These are phyloP conservation scores for Corella eumyota DNA, from an alignment of 23 tunicate species.

Conservation along the genomic window DNA sequence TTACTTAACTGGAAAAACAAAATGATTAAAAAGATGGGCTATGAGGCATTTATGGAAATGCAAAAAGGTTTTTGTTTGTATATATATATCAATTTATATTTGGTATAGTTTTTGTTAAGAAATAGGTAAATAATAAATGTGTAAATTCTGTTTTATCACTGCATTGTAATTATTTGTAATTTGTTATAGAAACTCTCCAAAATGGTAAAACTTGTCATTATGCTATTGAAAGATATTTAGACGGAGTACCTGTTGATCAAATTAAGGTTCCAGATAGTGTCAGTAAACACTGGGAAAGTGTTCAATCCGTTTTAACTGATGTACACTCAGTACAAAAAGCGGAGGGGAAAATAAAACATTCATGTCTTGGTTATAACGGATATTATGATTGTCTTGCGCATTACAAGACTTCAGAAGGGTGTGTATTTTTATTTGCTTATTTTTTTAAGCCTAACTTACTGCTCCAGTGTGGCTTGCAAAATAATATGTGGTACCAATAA, in stretches of 20 bases:
- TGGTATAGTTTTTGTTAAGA: background rate
- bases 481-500: no score
- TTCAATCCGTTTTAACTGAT: slow-evolving; percentile 27
- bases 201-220: slow-evolving; percentile 30
- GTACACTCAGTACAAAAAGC: slow-evolving; percentile 11
- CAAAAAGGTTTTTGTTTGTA: slow-evolving; percentile 13
- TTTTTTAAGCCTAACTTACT: no score
- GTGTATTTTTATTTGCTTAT: no score
- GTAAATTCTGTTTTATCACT: no score
- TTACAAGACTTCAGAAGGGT: slow-evolving; percentile 59
- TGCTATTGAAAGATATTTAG: slow-evolving; percentile 21
- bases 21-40: slow-evolving; percentile 51
- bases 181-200: slow-evolving; percentile 15
- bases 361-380: slow-evolving; percentile 47
- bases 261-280: slow-evolving; percentile 14
- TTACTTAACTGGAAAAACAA: slow-evolving; percentile 59
- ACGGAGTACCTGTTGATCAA: slow-evolving; percentile 8
- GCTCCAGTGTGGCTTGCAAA: no score
- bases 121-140: no score
- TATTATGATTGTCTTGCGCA: slow-evolving; percentile 60
- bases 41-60: slow-evolving; percentile 40
- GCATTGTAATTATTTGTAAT: no score
- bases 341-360: slow-evolving; percentile 38
- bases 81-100: background rate
- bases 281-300: slow-evolving; percentile 31